These are phyloP conservation scores for Acanthis flammea DNA, from an alignment of 2,797 vertebrate species.

Conservation along the genomic window DNA sequence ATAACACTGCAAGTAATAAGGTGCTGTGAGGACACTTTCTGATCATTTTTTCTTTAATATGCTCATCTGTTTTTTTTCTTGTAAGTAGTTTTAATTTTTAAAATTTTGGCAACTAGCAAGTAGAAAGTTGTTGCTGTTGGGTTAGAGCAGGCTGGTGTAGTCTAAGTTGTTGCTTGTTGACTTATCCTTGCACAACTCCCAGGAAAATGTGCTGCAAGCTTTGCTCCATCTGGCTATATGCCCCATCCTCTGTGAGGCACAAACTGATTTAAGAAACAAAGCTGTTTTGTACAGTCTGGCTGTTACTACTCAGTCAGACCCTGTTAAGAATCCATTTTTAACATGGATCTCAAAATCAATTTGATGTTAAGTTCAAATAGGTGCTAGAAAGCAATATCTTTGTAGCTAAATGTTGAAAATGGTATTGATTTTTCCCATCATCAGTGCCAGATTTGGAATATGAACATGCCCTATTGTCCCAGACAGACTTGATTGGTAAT, in stretches of 20 bases:
- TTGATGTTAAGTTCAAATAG: neutral
- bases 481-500: neutral
- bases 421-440: neutral
- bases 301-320: neutral
- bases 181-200: conserved; percentile 27
- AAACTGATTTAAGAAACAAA: conserved; percentile 25
- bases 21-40: neutral
- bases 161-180: conserved; percentile 20
- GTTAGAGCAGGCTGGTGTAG: conserved; percentile 3
- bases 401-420: neutral
- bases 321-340: neutral
- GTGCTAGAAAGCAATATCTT: neutral
- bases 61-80: fast-evolving
- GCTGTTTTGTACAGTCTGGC: conserved; percentile 2
- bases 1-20: neutral
- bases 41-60: neutral
- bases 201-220: conserved; percentile 15
- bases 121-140: neutral
- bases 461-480: neutral
- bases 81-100: neutral
- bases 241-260: neutral
- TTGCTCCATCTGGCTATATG: conserved; percentile 27
- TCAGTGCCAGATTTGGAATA: neutral
- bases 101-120: neutral
- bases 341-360: neutral